Evolutionary conservation across 2,797 vertebrate species (phyloP).

Genomic region (Moxostoma hubbsi): DNA sequence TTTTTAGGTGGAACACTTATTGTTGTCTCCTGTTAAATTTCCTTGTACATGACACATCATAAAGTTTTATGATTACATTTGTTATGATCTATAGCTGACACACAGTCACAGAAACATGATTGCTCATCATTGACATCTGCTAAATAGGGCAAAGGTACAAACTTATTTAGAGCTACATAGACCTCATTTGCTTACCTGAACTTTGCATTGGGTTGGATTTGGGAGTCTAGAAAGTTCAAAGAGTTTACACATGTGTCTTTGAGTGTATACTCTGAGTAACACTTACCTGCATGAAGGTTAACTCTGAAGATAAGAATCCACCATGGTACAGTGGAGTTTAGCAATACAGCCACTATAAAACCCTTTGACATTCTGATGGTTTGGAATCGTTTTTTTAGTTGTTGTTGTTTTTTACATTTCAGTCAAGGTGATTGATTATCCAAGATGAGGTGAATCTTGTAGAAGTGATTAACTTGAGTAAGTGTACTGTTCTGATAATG

Average conservation of each 20-base stretch:
- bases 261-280: neutral
- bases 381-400: too few species aligned
- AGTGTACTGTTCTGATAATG: neutral
- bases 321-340: neutral
- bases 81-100: neutral
- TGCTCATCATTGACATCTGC: conserved; percentile 13
- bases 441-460: neutral
- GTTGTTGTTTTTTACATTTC: neutral
- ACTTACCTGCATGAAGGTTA: neutral
- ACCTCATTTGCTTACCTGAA: neutral
- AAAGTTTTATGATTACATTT: neutral
- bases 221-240: neutral
- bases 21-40: neutral
- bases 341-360: neutral
- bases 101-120: neutral
- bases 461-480: neutral
- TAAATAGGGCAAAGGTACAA: neutral
- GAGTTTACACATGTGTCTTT: neutral
- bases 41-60: neutral
- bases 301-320: neutral
- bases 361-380: neutral
- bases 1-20: neutral
- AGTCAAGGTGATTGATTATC: neutral
- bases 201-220: neutral
- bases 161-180: neutral